Percentiles rank a stretch among this genome's conserved stretches.
Conservation (phyloP, 2,797 vertebrate genomes). For the Gallinago solitaria region DNA sequence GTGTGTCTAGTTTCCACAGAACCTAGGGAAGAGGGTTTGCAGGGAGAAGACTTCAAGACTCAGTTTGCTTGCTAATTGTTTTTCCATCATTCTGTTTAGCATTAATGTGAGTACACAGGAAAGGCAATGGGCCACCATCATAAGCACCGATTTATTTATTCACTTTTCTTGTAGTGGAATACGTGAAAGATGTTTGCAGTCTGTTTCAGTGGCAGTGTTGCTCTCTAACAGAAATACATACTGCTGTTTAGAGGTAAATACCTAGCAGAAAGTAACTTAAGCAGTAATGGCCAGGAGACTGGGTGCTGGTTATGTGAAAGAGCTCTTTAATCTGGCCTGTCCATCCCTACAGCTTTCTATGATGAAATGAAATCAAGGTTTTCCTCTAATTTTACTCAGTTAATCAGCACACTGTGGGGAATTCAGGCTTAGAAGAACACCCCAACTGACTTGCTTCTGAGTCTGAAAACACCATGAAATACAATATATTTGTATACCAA, state of each 20-base stretch:
- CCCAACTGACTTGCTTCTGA: not conserved
- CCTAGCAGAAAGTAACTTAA: not conserved
- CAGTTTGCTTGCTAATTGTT: not conserved
- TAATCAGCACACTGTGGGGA: not conserved
- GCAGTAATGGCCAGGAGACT: not conserved
- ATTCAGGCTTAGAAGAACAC: not conserved
- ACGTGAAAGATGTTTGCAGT: not conserved
- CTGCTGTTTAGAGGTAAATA: not conserved
- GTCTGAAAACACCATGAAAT: not conserved
- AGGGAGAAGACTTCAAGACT: not conserved
- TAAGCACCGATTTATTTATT: not conserved
- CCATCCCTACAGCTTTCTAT: not conserved
- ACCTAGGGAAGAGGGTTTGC: not conserved
- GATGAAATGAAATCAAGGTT: not conserved
- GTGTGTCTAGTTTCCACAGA: not conserved
- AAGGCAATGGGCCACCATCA: not conserved
- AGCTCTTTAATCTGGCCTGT: not conserved
- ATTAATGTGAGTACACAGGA: not conserved
- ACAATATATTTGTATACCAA: not conserved
- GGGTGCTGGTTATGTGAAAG: not conserved
- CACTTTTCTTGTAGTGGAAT: not conserved
- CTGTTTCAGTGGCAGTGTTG: not conserved
- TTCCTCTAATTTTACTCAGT: not conserved
- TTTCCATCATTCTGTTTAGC: not conserved
- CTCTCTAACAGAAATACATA: not conserved